These are phyloP conservation scores for Plodia interpunctella DNA, from an alignment of 1,140 invertebrate species.

Conservation along the genomic window DNA sequence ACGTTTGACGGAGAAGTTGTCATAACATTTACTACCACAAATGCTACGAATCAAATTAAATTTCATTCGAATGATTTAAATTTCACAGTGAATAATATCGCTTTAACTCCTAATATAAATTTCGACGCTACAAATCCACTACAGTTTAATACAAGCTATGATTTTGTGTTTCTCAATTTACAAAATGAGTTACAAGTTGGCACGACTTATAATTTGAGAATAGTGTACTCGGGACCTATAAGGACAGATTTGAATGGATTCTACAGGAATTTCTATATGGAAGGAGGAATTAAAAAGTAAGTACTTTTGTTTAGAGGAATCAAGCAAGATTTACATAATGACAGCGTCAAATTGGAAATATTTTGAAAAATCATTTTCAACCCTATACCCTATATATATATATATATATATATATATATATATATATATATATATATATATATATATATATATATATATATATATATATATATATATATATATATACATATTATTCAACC, in stretches of 20 bases:
- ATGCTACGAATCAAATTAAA: constrained; percentile 69
- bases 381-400: too few relatives aligned
- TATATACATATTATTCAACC: too few relatives aligned
- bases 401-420: too few relatives aligned
- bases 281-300: constrained; percentile 69
- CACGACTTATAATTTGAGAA: constrained; percentile 60
- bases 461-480: too few relatives aligned
- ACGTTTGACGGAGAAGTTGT: constrained; percentile 79
- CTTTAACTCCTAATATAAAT: constrained; percentile 29
- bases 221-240: constrained; percentile 76
- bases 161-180: constrained; percentile 60
- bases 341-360: too few relatives aligned
- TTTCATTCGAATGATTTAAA: constrained; percentile 81
- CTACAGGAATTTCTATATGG: constrained; percentile 86
- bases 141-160: constrained; percentile 49
- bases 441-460: too few relatives aligned
- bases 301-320: constrained; percentile 31
- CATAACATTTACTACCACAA: constrained; percentile 66
- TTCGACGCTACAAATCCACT: constrained; percentile 34
- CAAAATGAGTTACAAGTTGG: constrained; percentile 35
- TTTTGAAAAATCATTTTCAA: too few relatives aligned
- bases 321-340: too few relatives aligned
- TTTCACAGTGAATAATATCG: constrained; percentile 62
- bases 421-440: too few relatives aligned
- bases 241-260: constrained; percentile 84